A percentile compares a stretch with the other conserved stretches of the same genome.
Evolutionary conservation across 1,140 invertebrate species (phyloP).

Genomic region (Zaprionus ornatus): DNA sequence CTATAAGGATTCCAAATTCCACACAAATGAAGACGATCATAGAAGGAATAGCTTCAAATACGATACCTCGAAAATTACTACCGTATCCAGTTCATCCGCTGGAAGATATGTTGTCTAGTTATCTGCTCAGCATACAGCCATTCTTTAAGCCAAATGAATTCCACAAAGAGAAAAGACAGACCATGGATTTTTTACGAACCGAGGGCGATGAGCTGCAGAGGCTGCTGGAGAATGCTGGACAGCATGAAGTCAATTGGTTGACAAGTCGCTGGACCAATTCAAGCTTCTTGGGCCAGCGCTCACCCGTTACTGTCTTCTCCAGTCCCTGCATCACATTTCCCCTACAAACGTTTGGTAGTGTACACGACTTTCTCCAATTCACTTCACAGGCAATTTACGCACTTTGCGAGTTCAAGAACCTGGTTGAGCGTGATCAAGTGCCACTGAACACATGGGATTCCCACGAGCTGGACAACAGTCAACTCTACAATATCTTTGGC

Average conservation of each 20-base stretch:
- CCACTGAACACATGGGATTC: constrained; percentile 90
- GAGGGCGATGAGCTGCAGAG: constrained; percentile 89
- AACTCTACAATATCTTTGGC: constrained; percentile 94
- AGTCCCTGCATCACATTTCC: constrained; percentile 92
- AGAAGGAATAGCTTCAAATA: neutral
- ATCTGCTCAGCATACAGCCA: constrained; percentile 49
- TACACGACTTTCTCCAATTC: constrained; percentile 87
- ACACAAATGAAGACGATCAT: no score
- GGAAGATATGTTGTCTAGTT: constrained; percentile 29
- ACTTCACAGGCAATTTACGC: constrained; percentile 89
- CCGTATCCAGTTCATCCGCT: constrained; percentile 49
- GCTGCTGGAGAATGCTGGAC: constrained; percentile 86
- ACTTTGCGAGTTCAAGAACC: constrained; percentile 88
- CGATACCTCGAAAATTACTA: neutral
- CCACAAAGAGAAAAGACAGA: constrained; percentile 79
- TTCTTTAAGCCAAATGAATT: constrained; percentile 12
- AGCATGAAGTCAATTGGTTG: constrained; percentile 89
- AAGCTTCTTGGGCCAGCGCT: constrained; percentile 90
- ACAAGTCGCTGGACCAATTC: constrained; percentile 90
- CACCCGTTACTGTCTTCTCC: constrained; percentile 90
- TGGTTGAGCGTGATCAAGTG: constrained; percentile 89
- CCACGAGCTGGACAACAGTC: constrained; percentile 92
- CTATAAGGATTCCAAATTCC: no score
- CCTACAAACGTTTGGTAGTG: constrained; percentile 86
- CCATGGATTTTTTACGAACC: constrained; percentile 87